These are phyloP conservation scores for Achroia grisella DNA, from an alignment of 1,140 invertebrate genomes.

Conservation along the genomic window DNA sequence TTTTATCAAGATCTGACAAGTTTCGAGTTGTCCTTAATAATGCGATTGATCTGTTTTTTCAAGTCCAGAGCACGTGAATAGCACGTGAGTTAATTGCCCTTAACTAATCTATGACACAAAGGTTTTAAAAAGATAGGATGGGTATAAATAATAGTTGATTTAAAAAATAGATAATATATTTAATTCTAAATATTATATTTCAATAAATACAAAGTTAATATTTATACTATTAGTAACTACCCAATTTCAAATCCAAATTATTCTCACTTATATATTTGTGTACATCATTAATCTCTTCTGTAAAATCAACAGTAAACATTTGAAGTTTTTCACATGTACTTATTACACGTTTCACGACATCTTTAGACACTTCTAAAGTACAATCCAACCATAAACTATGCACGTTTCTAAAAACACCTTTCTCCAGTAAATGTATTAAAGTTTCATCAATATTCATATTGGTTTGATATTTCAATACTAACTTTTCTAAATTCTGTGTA, in stretches of 20 bases:
- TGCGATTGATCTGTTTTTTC: too few relatives aligned
- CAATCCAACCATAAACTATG: slow-evolving; percentile 62
- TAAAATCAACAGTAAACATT: slow-evolving; percentile 49
- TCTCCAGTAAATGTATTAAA: slow-evolving; percentile 42
- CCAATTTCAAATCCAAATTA: slow-evolving; percentile 63
- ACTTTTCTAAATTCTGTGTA: slow-evolving; percentile 43
- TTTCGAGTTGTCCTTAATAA: too few relatives aligned
- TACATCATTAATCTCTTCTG: slow-evolving; percentile 41
- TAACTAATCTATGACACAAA: too few relatives aligned
- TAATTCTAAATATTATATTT: slow-evolving; percentile 8
- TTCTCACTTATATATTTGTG: slow-evolving; percentile 54
- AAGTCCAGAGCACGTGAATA: too few relatives aligned
- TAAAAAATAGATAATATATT: background rate
- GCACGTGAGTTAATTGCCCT: too few relatives aligned
- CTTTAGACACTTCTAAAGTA: slow-evolving; percentile 57
- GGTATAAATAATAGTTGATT: too few relatives aligned
- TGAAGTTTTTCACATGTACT: slow-evolving; percentile 46
- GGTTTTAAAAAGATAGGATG: too few relatives aligned
- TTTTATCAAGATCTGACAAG: too few relatives aligned
- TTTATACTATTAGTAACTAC: slow-evolving; percentile 37
- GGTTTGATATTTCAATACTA: slow-evolving; percentile 59
- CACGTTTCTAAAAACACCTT: slow-evolving; percentile 50
- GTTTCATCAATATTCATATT: slow-evolving; percentile 50
- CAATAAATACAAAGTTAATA: slow-evolving; percentile 12
- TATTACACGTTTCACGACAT: slow-evolving; percentile 52